Evolutionary conservation across 2,113 vertebrate species (phyloP).

Genomic region (Scophthalmus maximus): DNA sequence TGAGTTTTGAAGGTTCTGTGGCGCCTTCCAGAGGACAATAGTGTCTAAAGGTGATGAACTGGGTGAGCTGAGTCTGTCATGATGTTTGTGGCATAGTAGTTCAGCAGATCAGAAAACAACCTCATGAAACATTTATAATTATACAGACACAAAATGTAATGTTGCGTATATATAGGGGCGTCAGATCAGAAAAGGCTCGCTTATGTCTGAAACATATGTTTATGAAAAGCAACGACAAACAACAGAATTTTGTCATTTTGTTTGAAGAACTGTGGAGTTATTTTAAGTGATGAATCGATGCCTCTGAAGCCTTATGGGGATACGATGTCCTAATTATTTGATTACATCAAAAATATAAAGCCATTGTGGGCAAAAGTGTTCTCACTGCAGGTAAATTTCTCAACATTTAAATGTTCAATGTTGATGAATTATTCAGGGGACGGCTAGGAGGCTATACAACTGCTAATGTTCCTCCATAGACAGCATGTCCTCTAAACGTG

Average conservation of each 20-base stretch:
- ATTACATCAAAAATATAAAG: neutral
- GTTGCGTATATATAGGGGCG: no score
- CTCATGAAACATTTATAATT: no score
- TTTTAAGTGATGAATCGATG: neutral
- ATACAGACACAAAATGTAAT: neutral
- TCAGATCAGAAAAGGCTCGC: no score
- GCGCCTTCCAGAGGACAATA: no score
- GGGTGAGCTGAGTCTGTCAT: no score
- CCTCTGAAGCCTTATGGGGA: no score
- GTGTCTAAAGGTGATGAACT: no score
- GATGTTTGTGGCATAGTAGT: no score
- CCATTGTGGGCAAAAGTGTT: neutral
- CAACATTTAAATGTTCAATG: conserved; percentile 2
- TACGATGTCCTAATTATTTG: neutral
- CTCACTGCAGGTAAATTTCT: conserved; percentile 13
- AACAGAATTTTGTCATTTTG: neutral
- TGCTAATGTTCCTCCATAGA: conserved; percentile 6
- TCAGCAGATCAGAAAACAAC: no score
- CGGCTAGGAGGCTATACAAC: conserved; percentile 3
- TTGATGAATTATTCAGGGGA: conserved; percentile 13
- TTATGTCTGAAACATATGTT: no score
- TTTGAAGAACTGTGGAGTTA: no score
- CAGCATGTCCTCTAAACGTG: neutral
- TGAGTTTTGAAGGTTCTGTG: no score
- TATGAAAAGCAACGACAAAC: neutral